phyloP scores from a whole-genome alignment of 53 echinoderm and acorn worm species.

The Holothuria leucospilota region DNA sequence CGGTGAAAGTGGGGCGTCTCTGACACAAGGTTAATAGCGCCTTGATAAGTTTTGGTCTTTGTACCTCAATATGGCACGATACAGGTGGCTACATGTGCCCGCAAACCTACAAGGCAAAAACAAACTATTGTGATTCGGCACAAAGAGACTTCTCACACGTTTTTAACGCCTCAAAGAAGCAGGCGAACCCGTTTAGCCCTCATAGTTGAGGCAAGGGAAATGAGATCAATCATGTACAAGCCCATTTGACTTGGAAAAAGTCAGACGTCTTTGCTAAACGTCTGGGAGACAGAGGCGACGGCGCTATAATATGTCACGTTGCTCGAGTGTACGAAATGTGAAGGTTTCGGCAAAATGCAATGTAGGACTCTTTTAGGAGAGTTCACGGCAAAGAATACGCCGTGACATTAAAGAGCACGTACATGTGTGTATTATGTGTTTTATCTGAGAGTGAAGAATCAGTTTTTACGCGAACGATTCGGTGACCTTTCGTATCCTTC shows the following conservation, averaged over 20 bases:
- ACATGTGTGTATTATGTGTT: too few species aligned
- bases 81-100: constrained; percentile 42
- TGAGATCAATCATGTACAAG: too few species aligned
- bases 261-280: too few species aligned
- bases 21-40: constrained; percentile 8
- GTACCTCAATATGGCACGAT: constrained; percentile 25
- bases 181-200: constrained; percentile 3
- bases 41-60: constrained; percentile 4
- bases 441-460: too few species aligned
- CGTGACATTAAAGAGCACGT: too few species aligned
- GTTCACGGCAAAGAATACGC: constrained; percentile 9
- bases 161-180: neutral
- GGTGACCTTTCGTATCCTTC: too few species aligned
- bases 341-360: neutral
- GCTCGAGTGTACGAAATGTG: too few species aligned
- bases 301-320: too few species aligned
- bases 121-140: constrained; percentile 24
- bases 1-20: constrained; percentile 19
- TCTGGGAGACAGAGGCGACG: too few species aligned
- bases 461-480: too few species aligned
- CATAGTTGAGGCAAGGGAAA: neutral
- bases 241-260: too few species aligned
- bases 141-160: constrained; percentile 14
- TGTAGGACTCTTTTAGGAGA: constrained; percentile 14
- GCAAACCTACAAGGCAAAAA: neutral